Evolutionary conservation across 2,888 invertebrate genomes (phyloP).

Genomic region (Drosophila maculinotata): DNA sequence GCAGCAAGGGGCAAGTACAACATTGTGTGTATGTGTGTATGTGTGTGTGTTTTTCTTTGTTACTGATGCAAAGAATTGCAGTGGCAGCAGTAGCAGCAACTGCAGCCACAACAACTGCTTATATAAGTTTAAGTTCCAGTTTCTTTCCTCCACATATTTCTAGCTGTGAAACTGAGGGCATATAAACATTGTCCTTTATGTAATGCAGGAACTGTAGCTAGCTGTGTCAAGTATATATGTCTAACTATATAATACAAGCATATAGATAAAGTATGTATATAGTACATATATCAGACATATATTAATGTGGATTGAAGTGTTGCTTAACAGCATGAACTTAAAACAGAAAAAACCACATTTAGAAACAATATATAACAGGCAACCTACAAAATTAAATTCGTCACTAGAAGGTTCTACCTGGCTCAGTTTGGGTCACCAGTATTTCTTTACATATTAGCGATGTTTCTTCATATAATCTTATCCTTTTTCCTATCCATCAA

Average conservation of each 20-base stretch:
- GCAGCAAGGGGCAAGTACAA: not conserved
- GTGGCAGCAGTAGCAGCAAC: constrained; percentile 8
- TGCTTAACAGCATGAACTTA: no score
- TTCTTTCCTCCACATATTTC: not conserved
- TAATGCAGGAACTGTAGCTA: not conserved
- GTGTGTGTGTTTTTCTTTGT: constrained; percentile 23
- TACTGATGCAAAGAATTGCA: constrained; percentile 38
- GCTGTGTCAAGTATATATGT: no score
- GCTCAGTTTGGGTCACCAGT: no score
- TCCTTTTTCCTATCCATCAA: no score
- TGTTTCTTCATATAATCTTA: no score
- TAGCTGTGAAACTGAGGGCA: not conserved
- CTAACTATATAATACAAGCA: not conserved
- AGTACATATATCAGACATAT: no score
- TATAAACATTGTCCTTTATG: constrained; percentile 28
- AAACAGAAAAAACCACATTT: no score
- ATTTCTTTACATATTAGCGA: no score
- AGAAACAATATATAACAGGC: no score
- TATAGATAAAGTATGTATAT: not conserved
- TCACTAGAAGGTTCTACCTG: no score
- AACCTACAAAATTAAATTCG: no score
- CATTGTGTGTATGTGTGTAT: not conserved
- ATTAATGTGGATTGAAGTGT: no score
- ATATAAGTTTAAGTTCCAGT: constrained; percentile 14
- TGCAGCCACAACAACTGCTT: constrained; percentile 23